phyloP scores from a whole-genome alignment of 2,797 vertebrate species.

The Thamnophis elegans region DNA sequence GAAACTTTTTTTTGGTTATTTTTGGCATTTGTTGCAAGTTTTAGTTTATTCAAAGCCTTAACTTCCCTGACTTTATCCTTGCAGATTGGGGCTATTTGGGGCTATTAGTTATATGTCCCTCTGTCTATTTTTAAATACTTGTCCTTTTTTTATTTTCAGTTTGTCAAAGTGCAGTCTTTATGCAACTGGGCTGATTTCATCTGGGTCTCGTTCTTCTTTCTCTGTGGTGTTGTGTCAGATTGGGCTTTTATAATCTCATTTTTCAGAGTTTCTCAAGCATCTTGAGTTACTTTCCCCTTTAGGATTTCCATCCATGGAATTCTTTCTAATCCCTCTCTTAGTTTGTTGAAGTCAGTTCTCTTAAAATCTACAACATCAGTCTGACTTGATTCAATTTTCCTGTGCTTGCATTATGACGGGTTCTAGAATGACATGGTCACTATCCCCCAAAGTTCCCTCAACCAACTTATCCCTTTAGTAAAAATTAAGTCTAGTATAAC shows the following conservation, averaged over 20 bases:
- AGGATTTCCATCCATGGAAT: neutral
- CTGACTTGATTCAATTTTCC: neutral
- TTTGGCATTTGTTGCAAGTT: neutral
- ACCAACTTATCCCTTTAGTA: neutral
- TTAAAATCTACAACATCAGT: neutral
- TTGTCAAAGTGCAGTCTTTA: neutral
- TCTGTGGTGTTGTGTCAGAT: neutral
- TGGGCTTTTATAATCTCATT: neutral
- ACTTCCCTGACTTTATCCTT: neutral
- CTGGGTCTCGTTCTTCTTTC: neutral
- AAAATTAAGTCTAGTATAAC: neutral
- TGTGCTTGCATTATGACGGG: neutral
- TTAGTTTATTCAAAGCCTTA: neutral
- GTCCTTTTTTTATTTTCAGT: neutral
- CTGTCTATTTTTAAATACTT: neutral
- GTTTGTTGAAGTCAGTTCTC: neutral
- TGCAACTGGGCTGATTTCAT: neutral
- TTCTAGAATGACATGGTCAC: neutral
- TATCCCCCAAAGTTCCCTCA: neutral
- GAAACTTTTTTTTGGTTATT: neutral
- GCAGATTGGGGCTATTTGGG: neutral
- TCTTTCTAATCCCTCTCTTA: neutral
- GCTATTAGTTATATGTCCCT: neutral
- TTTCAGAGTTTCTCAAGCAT: neutral
- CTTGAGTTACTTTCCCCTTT: neutral